Evolutionary conservation across 2,888 invertebrate genomes (phyloP), one percentile per base, ranked within the genome.

Genomic region (Pilophorus perplexus): DNA sequence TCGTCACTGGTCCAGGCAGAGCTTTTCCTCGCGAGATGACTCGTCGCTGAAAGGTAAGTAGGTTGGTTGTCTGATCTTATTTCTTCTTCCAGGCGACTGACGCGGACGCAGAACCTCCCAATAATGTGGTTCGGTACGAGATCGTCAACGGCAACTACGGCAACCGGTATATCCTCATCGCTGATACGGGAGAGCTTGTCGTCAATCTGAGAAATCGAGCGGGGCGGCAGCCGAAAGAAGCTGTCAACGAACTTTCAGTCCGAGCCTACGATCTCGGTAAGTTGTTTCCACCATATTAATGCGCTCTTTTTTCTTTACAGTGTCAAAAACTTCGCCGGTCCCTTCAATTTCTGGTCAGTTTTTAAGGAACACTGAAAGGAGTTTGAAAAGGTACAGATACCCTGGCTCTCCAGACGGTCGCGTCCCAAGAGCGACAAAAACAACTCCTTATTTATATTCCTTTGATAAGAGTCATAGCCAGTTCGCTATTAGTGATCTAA

Each of bases 91-190:
- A 80, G 80, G 95, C 95, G 54, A 81, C 82, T 68, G 93, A 94
- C 77, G 85, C 83, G 74, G 93, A 94, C 77, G 85, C 90, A 18
- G 88, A 88, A 70, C 79, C 87, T 50, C 92, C 93, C 54, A 93
- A 93, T 77, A 93, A 93, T 77, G 83, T 87, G 74, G 85, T 93
- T 20, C 85, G 86, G 74, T 93, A 93, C 76, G 90, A 91, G 80
- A 82, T 93, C 57, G 82, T 88, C 71, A 85, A 86, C 74, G 89
- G 89, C 33, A 88, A 88, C 75, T 84, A 83, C 73, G 85, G 87
- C 59, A 85, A 86, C 71, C 87, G 88, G 76, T 88, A 92, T 76
- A 78, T 83, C 20, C 78, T 92, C 44, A 84, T 92, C 76, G 85
- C 87, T 74, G 81, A 85, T 70, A 88, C 89, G 70, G 72, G 72